Conservation (phyloP, 2,113 vertebrate species). For the Channa maculata region DNA sequence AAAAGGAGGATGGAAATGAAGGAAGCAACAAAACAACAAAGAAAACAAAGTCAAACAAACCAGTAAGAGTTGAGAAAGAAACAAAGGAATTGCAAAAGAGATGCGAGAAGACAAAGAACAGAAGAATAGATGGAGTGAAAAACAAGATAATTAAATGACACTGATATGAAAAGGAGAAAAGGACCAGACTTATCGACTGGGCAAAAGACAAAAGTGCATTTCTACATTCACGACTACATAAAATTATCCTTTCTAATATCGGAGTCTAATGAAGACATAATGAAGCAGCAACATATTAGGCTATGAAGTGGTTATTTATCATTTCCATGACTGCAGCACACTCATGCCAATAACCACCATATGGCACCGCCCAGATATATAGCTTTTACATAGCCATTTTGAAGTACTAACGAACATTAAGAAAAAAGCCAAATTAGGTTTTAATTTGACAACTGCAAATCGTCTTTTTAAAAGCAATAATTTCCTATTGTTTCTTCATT, state of each 20-base stretch:
- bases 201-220: slow-evolving; percentile 40
- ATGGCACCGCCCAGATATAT: slow-evolving; percentile 40
- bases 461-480: slow-evolving; percentile 18
- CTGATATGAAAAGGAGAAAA: slow-evolving; percentile 24
- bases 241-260: slow-evolving; percentile 51
- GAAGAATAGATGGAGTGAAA: slow-evolving; percentile 26
- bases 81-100: neutral
- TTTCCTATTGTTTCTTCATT: slow-evolving; percentile 27
- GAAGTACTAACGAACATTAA: slow-evolving; percentile 9
- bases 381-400: slow-evolving; percentile 19
- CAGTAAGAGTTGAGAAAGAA: neutral
- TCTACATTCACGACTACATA: slow-evolving; percentile 36
- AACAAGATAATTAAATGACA: slow-evolving; percentile 45
- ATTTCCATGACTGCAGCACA: slow-evolving; percentile 30
- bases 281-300: slow-evolving; percentile 38
- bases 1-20: slow-evolving; percentile 14
- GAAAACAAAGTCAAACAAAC: slow-evolving; percentile 1
- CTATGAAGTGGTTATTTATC: slow-evolving; percentile 47
- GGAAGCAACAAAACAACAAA: slow-evolving; percentile 12
- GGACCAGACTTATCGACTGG: slow-evolving; percentile 29
- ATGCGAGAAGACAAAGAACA: slow-evolving; percentile 10
- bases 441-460: slow-evolving; percentile 49
- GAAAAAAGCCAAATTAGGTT: slow-evolving; percentile 34
- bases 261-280: slow-evolving; percentile 52
- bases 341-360: slow-evolving; percentile 31